Evolutionary conservation across 2,113 vertebrate species (phyloP), one percentile per base, ranked within the genome.

Genomic region (Tupaia tana): DNA sequence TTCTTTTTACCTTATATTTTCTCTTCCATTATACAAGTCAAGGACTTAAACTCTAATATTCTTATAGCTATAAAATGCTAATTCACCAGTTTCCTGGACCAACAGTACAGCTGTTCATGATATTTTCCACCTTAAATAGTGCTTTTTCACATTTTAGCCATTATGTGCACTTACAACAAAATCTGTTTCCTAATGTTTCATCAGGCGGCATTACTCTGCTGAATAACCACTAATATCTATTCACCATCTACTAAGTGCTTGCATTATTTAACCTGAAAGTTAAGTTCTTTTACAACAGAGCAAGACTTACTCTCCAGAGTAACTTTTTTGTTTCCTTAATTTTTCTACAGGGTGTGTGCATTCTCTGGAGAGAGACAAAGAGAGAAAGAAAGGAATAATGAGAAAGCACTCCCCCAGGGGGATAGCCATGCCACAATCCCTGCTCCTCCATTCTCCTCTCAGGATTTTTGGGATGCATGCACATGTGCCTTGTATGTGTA

Each of bases 121-220:
- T 54, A 94, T 83, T 86, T 91, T 95, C 64, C 16, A 70, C 24
- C 8, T 79, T n/a, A 96, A 91, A 69, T 89, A 89, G 54, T 89
- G 3, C 12, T 20, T 96, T 94, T 43, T n/a, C 25, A 59, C 3
- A 80, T 83, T 81, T 88, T 82, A 81, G 7, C 10, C 63, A 56
- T 22, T 56, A 59, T 67, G 2, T 59, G 15, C 2, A 77, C 20
- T 91, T 86, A 19, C 18, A 78, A 58, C 12, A 90, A 18, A 92
- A 86, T 85, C 10, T 11, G 1, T 74, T 93, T 82, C 64, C 25
- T 74, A 66, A 86, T 79, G 29, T 91, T 78, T 69, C 7, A 89
- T 70, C n/a, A 52, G 91, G 10, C 11, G 71, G 2, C 20, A 58
- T 81, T 86, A 70, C 22, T 91, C 22, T 90, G 29, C 31, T 73